These are phyloP conservation scores for Lamellibrachia luymesi DNA, from an alignment of 1,140 invertebrate genomes.

Conservation along the genomic window DNA sequence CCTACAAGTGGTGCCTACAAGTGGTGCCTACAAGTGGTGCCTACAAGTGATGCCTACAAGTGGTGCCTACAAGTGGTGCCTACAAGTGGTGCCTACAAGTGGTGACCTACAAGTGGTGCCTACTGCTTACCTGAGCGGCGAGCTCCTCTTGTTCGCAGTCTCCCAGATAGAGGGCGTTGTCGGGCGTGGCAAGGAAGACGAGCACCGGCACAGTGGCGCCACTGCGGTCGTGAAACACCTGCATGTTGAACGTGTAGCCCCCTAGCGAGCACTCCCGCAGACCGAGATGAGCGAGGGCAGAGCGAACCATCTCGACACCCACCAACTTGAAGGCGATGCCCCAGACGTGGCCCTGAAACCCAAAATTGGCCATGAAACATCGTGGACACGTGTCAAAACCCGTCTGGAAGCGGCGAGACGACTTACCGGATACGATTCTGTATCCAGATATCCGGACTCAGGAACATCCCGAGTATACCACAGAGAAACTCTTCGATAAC, in stretches of 20 bases:
- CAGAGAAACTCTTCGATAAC: too few relatives aligned
- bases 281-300: slow-evolving; percentile 79
- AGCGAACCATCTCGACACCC: slow-evolving; percentile 63
- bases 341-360: slow-evolving; percentile 70
- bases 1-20: too few relatives aligned
- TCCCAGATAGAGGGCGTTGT: slow-evolving; percentile 71
- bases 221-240: slow-evolving; percentile 25
- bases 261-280: slow-evolving; percentile 74
- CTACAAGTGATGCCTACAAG: too few relatives aligned
- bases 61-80: too few relatives aligned
- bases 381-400: neutral
- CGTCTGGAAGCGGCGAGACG: too few relatives aligned
- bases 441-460: too few relatives aligned
- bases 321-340: slow-evolving; percentile 87
- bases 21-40: too few relatives aligned
- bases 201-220: slow-evolving; percentile 26
- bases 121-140: slow-evolving; percentile 57
- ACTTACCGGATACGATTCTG: too few relatives aligned
- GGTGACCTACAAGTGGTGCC: too few relatives aligned
- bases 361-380: slow-evolving; percentile 64
- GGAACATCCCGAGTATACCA: too few relatives aligned
- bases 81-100: too few relatives aligned
- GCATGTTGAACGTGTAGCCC: slow-evolving; percentile 39
- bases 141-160: slow-evolving; percentile 72
- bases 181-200: slow-evolving; percentile 73